phyloP scores from a whole-genome alignment of 2,113 vertebrate genomes.

The Thalassoma bifasciatum region DNA sequence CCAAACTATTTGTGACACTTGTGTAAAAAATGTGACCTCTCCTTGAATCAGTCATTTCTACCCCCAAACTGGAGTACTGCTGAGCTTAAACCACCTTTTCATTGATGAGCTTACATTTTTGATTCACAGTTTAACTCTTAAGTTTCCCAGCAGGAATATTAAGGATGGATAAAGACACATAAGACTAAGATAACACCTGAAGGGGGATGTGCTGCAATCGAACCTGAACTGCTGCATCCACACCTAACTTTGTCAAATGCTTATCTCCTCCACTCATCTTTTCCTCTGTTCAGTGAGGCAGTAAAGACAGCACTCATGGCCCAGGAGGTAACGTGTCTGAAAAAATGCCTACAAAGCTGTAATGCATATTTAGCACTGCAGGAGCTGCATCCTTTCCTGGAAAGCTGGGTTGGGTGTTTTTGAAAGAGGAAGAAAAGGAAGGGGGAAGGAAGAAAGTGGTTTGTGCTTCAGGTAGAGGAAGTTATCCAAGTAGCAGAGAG shows the following conservation, averaged over 20 bases:
- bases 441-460: slow-evolving; percentile 51
- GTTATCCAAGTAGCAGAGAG: slow-evolving; percentile 14
- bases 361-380: slow-evolving; percentile 16
- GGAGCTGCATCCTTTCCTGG: slow-evolving; percentile 43
- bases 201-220: neutral
- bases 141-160: too few relatives aligned
- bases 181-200: neutral
- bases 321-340: neutral
- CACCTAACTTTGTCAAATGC: slow-evolving; percentile 13
- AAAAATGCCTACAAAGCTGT: slow-evolving; percentile 48
- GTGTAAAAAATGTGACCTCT: too few relatives aligned
- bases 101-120: too few relatives aligned
- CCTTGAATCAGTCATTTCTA: too few relatives aligned
- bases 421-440: slow-evolving; percentile 39
- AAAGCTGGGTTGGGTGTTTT: slow-evolving; percentile 26
- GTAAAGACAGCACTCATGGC: slow-evolving; percentile 11
- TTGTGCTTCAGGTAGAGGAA: slow-evolving; percentile 41
- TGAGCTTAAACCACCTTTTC: too few relatives aligned
- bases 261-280: slow-evolving; percentile 31
- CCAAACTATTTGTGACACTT: too few relatives aligned
- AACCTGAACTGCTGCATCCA: neutral
- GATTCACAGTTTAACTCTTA: too few relatives aligned
- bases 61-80: too few relatives aligned
- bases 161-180: too few relatives aligned
- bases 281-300: slow-evolving; percentile 17